phyloP scores from a whole-genome alignment of 2,888 invertebrate genomes.

The Scelioninae gen. 1 region DNA sequence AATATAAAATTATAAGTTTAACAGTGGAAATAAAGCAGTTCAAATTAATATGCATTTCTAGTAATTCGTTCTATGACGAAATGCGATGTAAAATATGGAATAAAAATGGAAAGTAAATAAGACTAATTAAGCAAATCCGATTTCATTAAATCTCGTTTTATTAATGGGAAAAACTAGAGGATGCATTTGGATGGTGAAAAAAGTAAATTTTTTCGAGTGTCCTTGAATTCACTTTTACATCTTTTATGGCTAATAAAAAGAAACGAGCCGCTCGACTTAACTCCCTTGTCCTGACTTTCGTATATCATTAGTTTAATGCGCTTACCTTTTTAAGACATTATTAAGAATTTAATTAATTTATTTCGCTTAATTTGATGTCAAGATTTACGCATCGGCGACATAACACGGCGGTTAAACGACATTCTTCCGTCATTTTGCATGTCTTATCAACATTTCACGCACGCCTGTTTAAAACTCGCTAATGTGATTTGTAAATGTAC shows the following conservation, averaged over 20 bases:
- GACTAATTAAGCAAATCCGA: not conserved
- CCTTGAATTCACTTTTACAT: constrained; percentile 29
- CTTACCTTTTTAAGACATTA: constrained; percentile 8
- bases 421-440: too few species aligned
- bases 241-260: constrained; percentile 29
- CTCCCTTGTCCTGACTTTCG: constrained; percentile 6
- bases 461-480: too few species aligned
- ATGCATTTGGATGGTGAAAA: constrained; percentile 1
- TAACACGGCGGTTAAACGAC: too few species aligned
- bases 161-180: not conserved
- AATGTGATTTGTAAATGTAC: too few species aligned
- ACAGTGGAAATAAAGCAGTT: too few species aligned
- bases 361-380: constrained; percentile 11
- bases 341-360: constrained; percentile 30
- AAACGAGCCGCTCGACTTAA: constrained; percentile 7
- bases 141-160: not conserved
- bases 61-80: too few species aligned
- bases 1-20: too few species aligned
- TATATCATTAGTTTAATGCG: constrained; percentile 26
- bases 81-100: too few species aligned
- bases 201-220: constrained; percentile 11
- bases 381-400: constrained; percentile 13
- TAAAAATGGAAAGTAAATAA: not conserved
- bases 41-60: too few species aligned
- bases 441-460: too few species aligned